phyloP scores from a whole-genome alignment of 2,888 invertebrate species.

The Schizaphis graminum region DNA sequence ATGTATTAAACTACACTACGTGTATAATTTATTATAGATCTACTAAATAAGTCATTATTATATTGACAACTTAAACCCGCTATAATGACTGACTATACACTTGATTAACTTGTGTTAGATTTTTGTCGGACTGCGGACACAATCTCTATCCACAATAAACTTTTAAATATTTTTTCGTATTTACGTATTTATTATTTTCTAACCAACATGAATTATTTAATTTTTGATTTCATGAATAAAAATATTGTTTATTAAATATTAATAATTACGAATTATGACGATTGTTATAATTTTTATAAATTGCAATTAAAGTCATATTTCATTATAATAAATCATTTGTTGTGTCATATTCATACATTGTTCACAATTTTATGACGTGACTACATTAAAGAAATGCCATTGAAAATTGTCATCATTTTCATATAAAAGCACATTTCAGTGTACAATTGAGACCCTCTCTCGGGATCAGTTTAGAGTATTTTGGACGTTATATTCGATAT shows the following conservation, averaged over 20 bases:
- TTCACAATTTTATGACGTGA: background rate
- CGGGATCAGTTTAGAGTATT: background rate
- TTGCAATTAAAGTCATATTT: background rate
- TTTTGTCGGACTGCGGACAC: background rate
- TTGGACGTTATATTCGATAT: background rate
- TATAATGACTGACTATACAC: background rate
- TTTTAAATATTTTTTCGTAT: background rate
- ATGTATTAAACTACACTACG: background rate
- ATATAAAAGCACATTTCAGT: background rate
- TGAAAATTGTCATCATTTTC: background rate
- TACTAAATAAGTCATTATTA: background rate
- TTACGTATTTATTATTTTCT: background rate
- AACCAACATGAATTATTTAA: background rate
- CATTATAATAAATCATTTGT: background rate
- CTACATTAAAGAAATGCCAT: background rate
- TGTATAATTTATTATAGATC: background rate
- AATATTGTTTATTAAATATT: background rate
- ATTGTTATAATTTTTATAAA: background rate
- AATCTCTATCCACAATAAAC: background rate
- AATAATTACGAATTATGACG: background rate
- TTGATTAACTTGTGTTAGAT: background rate
- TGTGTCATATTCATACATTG: background rate
- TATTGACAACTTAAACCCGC: background rate
- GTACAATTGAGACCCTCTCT: background rate
- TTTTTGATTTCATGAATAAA: background rate